Base-by-base conservation (phyloP, 2,797 vertebrate genomes). In the Poeciliopsis gracilis region DNA sequence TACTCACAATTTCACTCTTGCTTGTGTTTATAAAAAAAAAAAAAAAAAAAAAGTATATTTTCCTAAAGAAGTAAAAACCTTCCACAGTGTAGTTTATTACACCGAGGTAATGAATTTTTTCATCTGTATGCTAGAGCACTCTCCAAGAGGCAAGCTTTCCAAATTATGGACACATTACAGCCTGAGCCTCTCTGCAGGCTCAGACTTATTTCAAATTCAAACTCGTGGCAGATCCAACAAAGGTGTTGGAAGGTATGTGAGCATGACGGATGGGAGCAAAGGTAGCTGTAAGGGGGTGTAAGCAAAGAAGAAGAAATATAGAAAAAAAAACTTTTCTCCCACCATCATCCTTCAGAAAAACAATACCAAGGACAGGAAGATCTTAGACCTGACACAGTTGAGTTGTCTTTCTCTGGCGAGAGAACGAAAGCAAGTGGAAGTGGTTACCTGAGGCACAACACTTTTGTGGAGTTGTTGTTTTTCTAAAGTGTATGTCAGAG, bases 201-300 rank as follows among this genome's bases (percentile, higher is more conserved):
- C 80, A 72, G n/a, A 49, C 49, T 36, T 80, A 57, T 88, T 87
- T 86, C 38, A 77, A 82, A 86, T 78, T 81, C 66, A 84, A 67
- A 87, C 77, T 79, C 30, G 45, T 77, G 76, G 73, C 70, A 77
- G 49, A 30, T 59, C 73, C 20, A 25, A 81, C 76, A 84, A 83
- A 89, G 78, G 85, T 86, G 85, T 84, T 87, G 72, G 81, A 59
- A 89, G 82, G 51, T 71, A 78, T 71, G 55, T 51, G 67, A 89
- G 87, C 38, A 45, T 82, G 83, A 90, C 88, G 84, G 84, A 90
- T 86, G 81, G 74, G 74, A 83, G 86, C 20, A 18, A 33, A 77
- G 73, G 71, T 38, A 59, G 47, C 77, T 79, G 79, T 86, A 72
- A 87, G 84, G 67, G 73, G n/a, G 20, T 77, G 72, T 61, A 55